phyloP scores from a whole-genome alignment of 2,888 invertebrate genomes.

The Eupithecia insigniata region DNA sequence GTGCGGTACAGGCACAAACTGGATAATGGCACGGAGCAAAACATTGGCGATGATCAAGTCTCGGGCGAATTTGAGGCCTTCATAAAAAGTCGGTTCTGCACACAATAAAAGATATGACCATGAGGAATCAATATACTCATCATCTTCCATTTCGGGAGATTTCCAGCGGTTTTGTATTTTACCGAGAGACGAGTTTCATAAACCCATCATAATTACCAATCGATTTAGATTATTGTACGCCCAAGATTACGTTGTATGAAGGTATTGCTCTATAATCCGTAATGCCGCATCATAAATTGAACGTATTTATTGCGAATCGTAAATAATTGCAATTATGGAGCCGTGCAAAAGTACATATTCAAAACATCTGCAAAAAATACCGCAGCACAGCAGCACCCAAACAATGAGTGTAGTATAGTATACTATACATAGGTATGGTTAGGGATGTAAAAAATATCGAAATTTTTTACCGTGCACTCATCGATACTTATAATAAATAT shows the following conservation, averaged over 20 bases:
- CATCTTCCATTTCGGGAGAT: conserved; percentile 64
- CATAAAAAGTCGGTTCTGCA: conserved; percentile 77
- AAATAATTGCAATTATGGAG: background rate
- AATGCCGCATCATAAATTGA: background rate
- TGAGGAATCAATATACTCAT: conserved; percentile 67
- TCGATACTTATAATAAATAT: too few relatives aligned
- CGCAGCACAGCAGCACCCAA: too few relatives aligned
- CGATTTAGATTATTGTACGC: background rate
- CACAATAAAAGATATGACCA: conserved; percentile 75
- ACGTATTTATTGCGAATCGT: background rate
- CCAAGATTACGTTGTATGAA: background rate
- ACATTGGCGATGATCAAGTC: conserved; percentile 79
- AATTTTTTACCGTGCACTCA: too few relatives aligned
- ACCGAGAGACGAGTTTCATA: background rate
- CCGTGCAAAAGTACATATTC: too few relatives aligned
- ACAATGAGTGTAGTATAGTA: too few relatives aligned
- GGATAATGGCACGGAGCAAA: conserved; percentile 68
- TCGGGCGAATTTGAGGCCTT: conserved; percentile 79
- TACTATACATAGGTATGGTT: too few relatives aligned
- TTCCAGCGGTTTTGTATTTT: background rate
- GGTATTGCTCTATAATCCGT: background rate
- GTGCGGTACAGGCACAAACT: conserved; percentile 70
- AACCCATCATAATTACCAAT: background rate
- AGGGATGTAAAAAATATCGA: too few relatives aligned
- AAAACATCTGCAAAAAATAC: background rate